Conservation (phyloP, 92 coral and sea anemone genomes). For the Desmophyllum pertusum region DNA sequence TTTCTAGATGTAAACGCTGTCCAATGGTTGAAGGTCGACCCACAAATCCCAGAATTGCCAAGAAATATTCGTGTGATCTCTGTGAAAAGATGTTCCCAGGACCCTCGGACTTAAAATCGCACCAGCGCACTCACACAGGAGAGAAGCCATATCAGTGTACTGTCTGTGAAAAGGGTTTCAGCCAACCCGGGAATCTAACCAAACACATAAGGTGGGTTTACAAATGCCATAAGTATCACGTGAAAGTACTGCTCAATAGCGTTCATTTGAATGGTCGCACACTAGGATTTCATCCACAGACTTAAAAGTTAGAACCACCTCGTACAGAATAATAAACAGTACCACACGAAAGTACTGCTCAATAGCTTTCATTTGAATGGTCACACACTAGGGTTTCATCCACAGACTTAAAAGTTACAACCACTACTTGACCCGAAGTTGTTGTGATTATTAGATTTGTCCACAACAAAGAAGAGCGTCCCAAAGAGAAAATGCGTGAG, state of each 20-base stretch:
- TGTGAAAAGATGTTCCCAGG: constrained; percentile 84
- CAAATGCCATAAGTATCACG: background rate
- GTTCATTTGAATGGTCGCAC: background rate
- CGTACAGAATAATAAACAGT: background rate
- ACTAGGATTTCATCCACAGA: background rate
- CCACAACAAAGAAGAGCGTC: constrained; percentile 79
- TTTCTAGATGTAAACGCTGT: constrained; percentile 77
- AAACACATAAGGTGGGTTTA: constrained; percentile 70
- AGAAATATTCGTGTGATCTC: constrained; percentile 66
- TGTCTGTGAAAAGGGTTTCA: constrained; percentile 72
- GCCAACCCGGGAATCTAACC: constrained; percentile 83
- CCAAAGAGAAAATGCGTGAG: constrained; percentile 80
- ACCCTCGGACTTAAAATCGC: constrained; percentile 80
- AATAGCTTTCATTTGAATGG: background rate
- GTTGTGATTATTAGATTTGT: constrained; percentile 53
- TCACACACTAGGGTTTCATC: background rate
- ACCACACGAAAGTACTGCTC: background rate
- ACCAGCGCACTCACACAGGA: constrained; percentile 81
- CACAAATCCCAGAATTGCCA: constrained; percentile 41
- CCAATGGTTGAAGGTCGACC: constrained; percentile 87
- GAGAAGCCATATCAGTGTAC: constrained; percentile 82
- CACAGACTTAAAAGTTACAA: background rate
- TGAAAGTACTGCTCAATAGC: background rate
- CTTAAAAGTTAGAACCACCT: background rate
- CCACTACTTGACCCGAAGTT: background rate